Evolutionary conservation across 2,888 invertebrate species (phyloP).

Genomic region (Rugalucina vietnamica): DNA sequence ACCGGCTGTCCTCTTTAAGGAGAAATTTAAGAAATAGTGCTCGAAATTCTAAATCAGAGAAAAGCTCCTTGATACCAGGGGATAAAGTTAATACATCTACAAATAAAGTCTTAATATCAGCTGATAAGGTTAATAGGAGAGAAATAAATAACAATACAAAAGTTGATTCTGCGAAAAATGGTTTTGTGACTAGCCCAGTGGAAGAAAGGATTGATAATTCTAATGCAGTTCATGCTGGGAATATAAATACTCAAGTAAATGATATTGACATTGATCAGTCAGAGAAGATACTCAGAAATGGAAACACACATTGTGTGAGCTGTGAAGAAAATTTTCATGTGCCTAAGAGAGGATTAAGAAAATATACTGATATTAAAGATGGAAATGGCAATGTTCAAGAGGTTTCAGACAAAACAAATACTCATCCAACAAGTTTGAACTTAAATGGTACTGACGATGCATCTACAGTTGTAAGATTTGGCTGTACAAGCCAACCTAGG

Average conservation of each 20-base stretch:
- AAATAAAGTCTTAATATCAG: background rate
- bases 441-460: background rate
- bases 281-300: background rate
- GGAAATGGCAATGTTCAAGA: too few relatives aligned
- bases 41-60: background rate
- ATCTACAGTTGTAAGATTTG: background rate
- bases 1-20: constrained; percentile 6
- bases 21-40: too few relatives aligned
- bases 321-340: background rate
- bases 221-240: constrained; percentile 53
- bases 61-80: background rate
- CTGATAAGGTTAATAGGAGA: background rate
- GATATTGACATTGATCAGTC: background rate
- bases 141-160: background rate
- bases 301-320: too few relatives aligned
- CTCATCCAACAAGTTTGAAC: background rate
- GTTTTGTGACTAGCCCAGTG: constrained; percentile 1
- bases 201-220: constrained; percentile 21
- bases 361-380: background rate
- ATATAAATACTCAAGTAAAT: constrained; percentile 29
- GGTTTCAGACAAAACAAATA: background rate
- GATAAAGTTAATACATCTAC: background rate
- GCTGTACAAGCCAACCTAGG: background rate
- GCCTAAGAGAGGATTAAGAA: background rate
- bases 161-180: constrained; percentile 36